Evolutionary conservation across 2,888 invertebrate genomes (phyloP), one percentile per base, ranked within the genome.

Genomic region (Calliphora vomitoria): DNA sequence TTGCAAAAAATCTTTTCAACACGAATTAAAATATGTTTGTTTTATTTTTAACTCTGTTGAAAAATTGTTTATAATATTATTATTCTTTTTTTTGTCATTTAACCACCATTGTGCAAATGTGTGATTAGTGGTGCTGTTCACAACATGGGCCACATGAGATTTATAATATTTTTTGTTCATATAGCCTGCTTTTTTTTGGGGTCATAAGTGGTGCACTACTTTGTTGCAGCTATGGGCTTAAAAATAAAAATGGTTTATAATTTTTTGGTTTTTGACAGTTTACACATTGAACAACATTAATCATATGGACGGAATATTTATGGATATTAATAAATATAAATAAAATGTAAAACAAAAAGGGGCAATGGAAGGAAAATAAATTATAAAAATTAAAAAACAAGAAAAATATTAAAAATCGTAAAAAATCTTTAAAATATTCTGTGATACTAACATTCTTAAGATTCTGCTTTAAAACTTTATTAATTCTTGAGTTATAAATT

Each of bases 271-370:
- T 82, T 60, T 82, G 82, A 82, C 82, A 82, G 69, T 82, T 76
- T 53, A 82, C 82, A 62, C 69, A 82, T 82, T 82, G 68, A 60
- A 81, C 62, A 82, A 79, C 82, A 86, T 82, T 86, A 86, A 82
- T 86, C 86, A 86, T 68, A 69, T 79, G 44, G n/a, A 13, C 44
- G 44, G 58, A 25, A 58, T 18, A 35, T 81, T 85, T 71, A 20
- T 10, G 10, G 31, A 31, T 50, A 66, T 68, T 80, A 71, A 80
- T 53, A 80, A 62, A 64, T 35, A 38, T 35, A 71, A 71, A 62
- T 76, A 75, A 62, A 20, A 76, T 50, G 15, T 20, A 18, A 18
- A 50, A 50, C 8, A 68, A 47, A 31, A 13, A 31, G 3, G 18
- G 8, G 20, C 18, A 31, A 31, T 31, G 8, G 10, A 13, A 13